Conservation (phyloP, 2,797 vertebrate genomes). For the Anguilla marmorata region DNA sequence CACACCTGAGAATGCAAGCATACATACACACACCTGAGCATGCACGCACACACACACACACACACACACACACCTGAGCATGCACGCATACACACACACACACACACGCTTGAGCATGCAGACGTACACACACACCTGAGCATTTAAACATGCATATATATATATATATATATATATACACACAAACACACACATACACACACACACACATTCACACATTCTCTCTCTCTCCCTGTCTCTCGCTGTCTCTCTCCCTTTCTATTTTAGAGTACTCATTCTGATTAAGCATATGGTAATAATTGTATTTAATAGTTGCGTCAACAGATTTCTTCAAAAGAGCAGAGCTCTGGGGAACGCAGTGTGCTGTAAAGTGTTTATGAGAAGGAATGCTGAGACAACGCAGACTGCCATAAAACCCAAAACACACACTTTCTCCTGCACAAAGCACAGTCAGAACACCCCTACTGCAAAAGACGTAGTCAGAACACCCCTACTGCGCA, state of each 20-base stretch:
- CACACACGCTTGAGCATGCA: background rate
- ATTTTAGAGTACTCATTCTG: constrained; percentile 36
- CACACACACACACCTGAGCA: background rate
- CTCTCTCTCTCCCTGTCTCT: background rate
- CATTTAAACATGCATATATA: background rate
- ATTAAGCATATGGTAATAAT: constrained; percentile 45
- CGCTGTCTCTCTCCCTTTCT: background rate
- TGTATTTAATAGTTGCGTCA: constrained; percentile 45
- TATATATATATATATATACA: background rate
- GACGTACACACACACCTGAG: background rate
- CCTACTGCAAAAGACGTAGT: background rate
- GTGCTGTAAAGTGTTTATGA: constrained; percentile 40
- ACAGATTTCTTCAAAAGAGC: constrained; percentile 46
- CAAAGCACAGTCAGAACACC: background rate
- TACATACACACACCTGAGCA: background rate
- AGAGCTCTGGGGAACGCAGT: constrained; percentile 38
- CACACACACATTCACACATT: background rate
- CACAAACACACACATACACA: background rate
- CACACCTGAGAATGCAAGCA: too few species aligned
- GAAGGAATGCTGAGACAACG: constrained; percentile 21
- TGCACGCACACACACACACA: background rate
- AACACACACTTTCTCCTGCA: background rate
- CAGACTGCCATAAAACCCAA: background rate
- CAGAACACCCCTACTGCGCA: background rate
- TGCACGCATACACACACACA: background rate